A percentile compares a stretch with the other conserved stretches of the same genome.
phyloP scores from a whole-genome alignment of 2,113 vertebrate species.

The Geothlypis trichas region DNA sequence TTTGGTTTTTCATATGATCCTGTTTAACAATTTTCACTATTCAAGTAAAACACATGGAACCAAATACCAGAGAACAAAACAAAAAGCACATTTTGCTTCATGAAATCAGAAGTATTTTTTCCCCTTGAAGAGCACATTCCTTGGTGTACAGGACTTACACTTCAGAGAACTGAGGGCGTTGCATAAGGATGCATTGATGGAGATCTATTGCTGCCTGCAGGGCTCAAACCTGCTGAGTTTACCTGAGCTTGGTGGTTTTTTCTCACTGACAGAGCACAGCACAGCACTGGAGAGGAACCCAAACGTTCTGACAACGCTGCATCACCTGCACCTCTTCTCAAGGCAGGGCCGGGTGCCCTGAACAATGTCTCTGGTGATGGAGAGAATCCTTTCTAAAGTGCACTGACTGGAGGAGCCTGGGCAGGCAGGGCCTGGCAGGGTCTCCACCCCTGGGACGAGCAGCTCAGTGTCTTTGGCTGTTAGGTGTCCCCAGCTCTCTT shows the following conservation, averaged over 20 bases:
- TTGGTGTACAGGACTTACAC: neutral
- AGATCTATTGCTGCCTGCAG: constrained; percentile 67
- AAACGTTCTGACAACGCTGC: neutral
- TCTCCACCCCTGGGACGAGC: neutral
- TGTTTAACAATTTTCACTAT: neutral
- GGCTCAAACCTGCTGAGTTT: constrained; percentile 58
- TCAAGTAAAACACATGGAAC: constrained; percentile 61
- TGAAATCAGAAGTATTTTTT: neutral
- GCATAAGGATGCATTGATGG: constrained; percentile 48
- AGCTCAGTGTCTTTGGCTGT: constrained; percentile 19
- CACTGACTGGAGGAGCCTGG: neutral
- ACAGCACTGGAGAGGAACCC: constrained; percentile 22
- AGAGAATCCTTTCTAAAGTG: constrained; percentile 52
- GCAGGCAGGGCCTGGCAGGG: neutral
- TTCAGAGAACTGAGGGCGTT: constrained; percentile 29
- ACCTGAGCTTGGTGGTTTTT: constrained; percentile 68
- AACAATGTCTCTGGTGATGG: neutral
- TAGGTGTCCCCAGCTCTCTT: constrained; percentile 69
- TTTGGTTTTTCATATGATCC: constrained; percentile 51
- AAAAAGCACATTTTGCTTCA: constrained; percentile 21
- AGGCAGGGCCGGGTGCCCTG: neutral
- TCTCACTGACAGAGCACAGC: constrained; percentile 23
- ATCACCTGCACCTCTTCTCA: neutral
- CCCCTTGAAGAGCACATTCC: constrained; percentile 18
- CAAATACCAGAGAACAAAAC: constrained; percentile 25